These are phyloP conservation scores for Pimephales promelas DNA, from an alignment of 2,113 vertebrate species.

Conservation along the genomic window DNA sequence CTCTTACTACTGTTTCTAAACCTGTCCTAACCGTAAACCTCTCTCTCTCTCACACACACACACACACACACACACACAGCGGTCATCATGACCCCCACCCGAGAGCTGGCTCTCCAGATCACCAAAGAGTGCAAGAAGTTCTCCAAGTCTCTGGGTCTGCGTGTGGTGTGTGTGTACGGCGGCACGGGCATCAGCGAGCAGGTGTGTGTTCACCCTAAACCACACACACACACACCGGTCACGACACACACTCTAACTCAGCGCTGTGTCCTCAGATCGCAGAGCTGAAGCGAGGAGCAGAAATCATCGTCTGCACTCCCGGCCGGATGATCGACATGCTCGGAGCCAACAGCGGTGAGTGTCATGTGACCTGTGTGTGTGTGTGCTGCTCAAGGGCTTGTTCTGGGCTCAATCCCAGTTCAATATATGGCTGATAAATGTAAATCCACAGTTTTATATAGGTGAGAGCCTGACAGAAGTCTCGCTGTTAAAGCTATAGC, in stretches of 20 bases:
- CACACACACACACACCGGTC: background rate
- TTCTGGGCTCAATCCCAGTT: too few relatives aligned
- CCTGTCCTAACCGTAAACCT: too few relatives aligned
- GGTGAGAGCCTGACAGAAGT: too few relatives aligned
- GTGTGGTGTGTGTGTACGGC: slow-evolving; percentile 98
- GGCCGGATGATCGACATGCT: slow-evolving; percentile 99
- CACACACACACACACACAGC: too few relatives aligned
- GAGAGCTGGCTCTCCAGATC: slow-evolving; percentile 96
- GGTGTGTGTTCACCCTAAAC: slow-evolving; percentile 69
- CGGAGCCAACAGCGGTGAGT: slow-evolving; percentile 98
- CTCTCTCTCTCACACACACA: too few relatives aligned
- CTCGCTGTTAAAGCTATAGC: too few relatives aligned
- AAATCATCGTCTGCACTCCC: slow-evolving; percentile 98
- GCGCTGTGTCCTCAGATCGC: slow-evolving; percentile 81
- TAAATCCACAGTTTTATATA: too few relatives aligned
- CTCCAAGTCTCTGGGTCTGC: slow-evolving; percentile 90
- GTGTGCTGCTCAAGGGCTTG: too few relatives aligned
- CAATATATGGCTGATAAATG: too few relatives aligned
- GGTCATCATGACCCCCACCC: slow-evolving; percentile 96
- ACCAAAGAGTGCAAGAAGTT: slow-evolving; percentile 99
- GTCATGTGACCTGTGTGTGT: background rate
- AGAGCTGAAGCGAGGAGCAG: slow-evolving; percentile 98
- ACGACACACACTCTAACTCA: background rate
- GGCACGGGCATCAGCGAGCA: slow-evolving; percentile 99
- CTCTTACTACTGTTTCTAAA: too few relatives aligned